These are phyloP conservation scores for Oikopleura albicans DNA, from an alignment of 23 tunicate species.

Conservation along the genomic window DNA sequence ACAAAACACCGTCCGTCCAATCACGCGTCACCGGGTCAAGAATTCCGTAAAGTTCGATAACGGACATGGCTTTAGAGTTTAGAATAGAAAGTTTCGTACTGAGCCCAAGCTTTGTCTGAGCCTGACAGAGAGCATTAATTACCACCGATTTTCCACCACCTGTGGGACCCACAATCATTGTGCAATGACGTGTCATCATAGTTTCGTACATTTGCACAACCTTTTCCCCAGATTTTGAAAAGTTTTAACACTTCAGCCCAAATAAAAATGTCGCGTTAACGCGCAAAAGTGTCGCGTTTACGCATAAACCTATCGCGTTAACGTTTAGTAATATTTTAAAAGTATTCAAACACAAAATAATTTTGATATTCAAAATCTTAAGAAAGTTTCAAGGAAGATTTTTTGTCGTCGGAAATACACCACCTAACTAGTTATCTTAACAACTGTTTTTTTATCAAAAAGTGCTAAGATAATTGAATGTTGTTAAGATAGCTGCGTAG, in stretches of 20 bases:
- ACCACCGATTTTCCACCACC: slow-evolving; percentile 94
- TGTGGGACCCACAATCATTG: slow-evolving; percentile 97
- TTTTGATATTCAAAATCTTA: too few relatives aligned
- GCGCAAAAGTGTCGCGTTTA: too few relatives aligned
- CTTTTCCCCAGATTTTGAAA: slow-evolving; percentile 12
- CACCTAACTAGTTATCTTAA: too few relatives aligned
- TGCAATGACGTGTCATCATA: slow-evolving; percentile 97
- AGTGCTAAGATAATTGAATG: too few relatives aligned
- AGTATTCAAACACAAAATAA: too few relatives aligned
- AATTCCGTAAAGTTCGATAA: slow-evolving; percentile 76
- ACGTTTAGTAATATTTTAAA: too few relatives aligned
- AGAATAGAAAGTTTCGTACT: slow-evolving; percentile 47
- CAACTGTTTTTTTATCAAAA: too few relatives aligned
- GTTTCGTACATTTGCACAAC: slow-evolving; percentile 93
- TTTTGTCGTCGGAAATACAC: too few relatives aligned
- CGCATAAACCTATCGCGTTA: too few relatives aligned
- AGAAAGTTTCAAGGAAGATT: too few relatives aligned
- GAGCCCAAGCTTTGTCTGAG: slow-evolving; percentile 65
- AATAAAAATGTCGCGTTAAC: too few relatives aligned
- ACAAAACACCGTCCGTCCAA: slow-evolving; percentile 97
- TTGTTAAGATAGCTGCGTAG: too few relatives aligned
- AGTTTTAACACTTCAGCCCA: not conserved
- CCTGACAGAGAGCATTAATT: slow-evolving; percentile 70
- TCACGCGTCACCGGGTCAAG: slow-evolving; percentile 83
- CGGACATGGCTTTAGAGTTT: slow-evolving; percentile 96